Conservation (phyloP, 2,888 invertebrate species). For the Eupithecia inturbata region DNA sequence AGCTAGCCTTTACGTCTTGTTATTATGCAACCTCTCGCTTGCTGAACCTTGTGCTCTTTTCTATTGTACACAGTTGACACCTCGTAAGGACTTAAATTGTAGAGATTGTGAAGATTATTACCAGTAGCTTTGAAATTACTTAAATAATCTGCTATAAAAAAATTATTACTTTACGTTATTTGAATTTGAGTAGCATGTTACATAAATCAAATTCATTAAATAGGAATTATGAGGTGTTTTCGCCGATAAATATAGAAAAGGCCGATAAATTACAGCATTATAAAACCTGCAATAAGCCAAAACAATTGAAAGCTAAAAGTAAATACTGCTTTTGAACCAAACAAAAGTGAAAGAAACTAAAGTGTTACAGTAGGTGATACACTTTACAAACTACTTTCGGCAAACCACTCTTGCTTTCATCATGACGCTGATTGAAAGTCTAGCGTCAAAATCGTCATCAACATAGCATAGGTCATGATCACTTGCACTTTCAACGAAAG, state of each 20-base stretch:
- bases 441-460: constrained; percentile 51
- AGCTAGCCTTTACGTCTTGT: constrained; percentile 62
- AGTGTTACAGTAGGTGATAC: constrained; percentile 19
- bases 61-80: constrained; percentile 70
- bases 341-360: constrained; percentile 27
- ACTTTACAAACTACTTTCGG: constrained; percentile 40
- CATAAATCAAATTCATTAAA: no score
- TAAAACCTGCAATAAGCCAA: not conserved
- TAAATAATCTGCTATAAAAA: not conserved
- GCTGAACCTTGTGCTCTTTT: constrained; percentile 77
- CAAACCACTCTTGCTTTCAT: constrained; percentile 56
- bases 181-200: no score
- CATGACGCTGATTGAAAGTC: constrained; percentile 49
- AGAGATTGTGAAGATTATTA: constrained; percentile 46
- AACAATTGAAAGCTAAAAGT: not conserved
- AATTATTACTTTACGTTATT: no score
- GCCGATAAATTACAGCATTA: no score
- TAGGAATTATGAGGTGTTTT: no score
- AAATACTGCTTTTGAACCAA: constrained; percentile 12
- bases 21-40: constrained; percentile 69
- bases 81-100: constrained; percentile 50
- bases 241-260: no score
- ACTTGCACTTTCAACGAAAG: constrained; percentile 68
- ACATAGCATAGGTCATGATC: constrained; percentile 57
- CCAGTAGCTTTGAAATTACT: not conserved